Percentiles rank a stretch among this genome's conserved stretches.
phyloP scores from a whole-genome alignment of 2,113 vertebrate species.

The Thermophis baileyi region DNA sequence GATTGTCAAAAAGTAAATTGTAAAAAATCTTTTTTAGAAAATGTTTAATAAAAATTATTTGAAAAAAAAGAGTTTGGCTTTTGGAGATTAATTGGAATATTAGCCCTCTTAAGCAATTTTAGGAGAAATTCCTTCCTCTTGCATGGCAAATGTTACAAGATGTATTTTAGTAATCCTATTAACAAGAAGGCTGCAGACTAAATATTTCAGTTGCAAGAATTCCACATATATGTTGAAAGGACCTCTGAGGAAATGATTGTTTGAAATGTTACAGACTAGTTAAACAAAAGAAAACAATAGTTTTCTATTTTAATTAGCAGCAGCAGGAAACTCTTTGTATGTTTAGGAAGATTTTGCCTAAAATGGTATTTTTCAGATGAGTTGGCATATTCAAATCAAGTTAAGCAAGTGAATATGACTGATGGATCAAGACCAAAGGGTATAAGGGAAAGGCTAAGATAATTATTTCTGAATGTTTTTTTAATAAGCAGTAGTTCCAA shows the following conservation, averaged over 20 bases:
- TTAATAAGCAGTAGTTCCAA: neutral
- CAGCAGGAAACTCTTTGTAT: neutral
- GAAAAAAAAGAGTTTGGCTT: constrained; percentile 44
- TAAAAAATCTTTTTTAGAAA: no score
- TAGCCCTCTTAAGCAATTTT: constrained; percentile 47
- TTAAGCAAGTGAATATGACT: constrained; percentile 3
- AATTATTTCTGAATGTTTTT: neutral
- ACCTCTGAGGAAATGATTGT: neutral
- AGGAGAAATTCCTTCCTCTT: constrained; percentile 37
- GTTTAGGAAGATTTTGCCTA: neutral
- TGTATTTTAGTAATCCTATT: constrained; percentile 47
- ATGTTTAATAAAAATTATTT: no score
- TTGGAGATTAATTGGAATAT: constrained; percentile 63
- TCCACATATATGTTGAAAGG: constrained; percentile 25
- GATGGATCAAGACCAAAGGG: neutral
- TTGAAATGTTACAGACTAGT: constrained; percentile 29
- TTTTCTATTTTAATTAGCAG: constrained; percentile 35
- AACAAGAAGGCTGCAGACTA: constrained; percentile 27
- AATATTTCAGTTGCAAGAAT: constrained; percentile 9
- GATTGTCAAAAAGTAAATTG: no score
- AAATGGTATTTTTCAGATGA: neutral
- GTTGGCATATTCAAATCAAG: neutral
- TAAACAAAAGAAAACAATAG: neutral
- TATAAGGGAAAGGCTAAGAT: neutral
- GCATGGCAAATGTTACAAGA: constrained; percentile 30